phyloP scores from a whole-genome alignment of 2,797 vertebrate genomes.

The Triplophysa bombifrons region DNA sequence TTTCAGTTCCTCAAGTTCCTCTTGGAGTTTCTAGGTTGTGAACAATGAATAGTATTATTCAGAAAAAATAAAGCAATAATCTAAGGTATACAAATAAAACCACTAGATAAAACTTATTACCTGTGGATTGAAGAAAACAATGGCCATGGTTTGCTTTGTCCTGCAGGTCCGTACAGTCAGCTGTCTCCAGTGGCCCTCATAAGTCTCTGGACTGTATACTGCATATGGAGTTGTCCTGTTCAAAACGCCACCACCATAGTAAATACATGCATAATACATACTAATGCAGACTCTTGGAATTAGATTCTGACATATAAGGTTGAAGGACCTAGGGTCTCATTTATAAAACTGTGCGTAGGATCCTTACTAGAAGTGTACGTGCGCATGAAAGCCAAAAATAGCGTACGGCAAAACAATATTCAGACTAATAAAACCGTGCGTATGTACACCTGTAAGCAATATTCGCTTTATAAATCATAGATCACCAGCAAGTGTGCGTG shows the following conservation, averaged over 20 bases:
- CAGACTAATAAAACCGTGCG: no score
- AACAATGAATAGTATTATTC: background rate
- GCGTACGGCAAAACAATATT: no score
- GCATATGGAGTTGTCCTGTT: constrained; percentile 86
- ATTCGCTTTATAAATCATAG: no score
- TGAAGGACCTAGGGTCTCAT: no score
- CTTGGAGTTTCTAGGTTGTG: constrained; percentile 82
- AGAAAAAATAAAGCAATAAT: background rate
- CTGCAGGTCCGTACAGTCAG: constrained; percentile 92
- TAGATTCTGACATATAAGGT: no score
- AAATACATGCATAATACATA: background rate
- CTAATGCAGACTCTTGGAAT: background rate
- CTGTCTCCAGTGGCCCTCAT: constrained; percentile 96
- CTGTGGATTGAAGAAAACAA: constrained; percentile 95
- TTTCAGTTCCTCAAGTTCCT: constrained; percentile 82
- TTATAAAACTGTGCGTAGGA: no score
- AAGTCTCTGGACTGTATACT: constrained; percentile 93
- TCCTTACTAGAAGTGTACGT: no score
- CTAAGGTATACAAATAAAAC: background rate
- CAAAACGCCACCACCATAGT: background rate
- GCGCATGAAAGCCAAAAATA: no score
- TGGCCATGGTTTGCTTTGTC: constrained; percentile 86
- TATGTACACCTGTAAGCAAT: no score
- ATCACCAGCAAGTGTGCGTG: no score
- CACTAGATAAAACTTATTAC: constrained; percentile 63